Conservation (phyloP, 2,888 invertebrate species). For the Troides helena region DNA sequence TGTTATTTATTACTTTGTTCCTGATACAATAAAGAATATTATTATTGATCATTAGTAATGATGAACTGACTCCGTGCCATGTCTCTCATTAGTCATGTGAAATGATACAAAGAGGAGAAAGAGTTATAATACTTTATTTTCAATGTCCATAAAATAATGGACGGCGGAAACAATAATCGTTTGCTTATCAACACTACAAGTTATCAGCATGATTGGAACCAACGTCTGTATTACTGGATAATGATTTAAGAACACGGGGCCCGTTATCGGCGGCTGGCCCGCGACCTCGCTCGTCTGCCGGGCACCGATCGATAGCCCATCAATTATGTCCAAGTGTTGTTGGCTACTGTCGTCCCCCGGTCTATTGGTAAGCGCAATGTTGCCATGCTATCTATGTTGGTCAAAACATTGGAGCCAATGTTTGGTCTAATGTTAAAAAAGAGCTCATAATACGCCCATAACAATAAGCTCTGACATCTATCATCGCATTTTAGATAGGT, state of each 20-base stretch:
- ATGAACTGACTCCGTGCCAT: neutral
- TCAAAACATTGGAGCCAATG: neutral
- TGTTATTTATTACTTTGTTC: no score
- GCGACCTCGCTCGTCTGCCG: constrained; percentile 28
- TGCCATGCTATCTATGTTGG: constrained; percentile 9
- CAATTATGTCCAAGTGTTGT: constrained; percentile 34
- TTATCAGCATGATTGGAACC: neutral
- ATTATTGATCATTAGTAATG: no score
- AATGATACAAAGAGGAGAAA: neutral
- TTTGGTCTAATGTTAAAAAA: constrained; percentile 1
- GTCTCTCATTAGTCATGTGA: neutral
- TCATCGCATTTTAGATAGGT: no score
- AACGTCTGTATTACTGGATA: neutral
- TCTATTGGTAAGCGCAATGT: constrained; percentile 21
- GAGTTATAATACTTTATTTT: neutral
- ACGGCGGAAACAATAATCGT: constrained; percentile 10
- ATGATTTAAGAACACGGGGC: neutral
- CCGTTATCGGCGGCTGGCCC: constrained; percentile 7
- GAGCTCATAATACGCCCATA: no score
- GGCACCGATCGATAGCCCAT: constrained; percentile 38
- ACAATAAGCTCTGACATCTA: no score
- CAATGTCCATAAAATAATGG: neutral
- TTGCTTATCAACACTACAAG: neutral
- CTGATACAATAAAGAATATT: no score
- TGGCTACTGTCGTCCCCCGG: constrained; percentile 24